These are phyloP conservation scores for Sinocyclocheilus maitianheensis DNA, from an alignment of 2,113 vertebrate genomes.

Conservation along the genomic window DNA sequence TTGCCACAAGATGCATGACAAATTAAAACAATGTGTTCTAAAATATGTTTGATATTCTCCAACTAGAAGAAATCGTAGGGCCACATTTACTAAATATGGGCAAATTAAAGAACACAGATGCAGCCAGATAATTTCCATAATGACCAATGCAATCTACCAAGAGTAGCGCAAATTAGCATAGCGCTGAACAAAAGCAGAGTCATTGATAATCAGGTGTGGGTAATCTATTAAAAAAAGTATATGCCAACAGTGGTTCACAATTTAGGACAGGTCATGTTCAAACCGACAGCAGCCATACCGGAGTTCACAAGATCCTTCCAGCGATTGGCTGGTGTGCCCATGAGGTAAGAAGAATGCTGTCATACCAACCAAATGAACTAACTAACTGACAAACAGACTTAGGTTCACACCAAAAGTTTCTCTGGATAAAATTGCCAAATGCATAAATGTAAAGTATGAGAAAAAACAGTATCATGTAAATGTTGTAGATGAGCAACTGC, in stretches of 20 bases:
- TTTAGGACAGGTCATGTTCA: neutral
- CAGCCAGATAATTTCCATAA: neutral
- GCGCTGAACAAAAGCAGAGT: neutral
- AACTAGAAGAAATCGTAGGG: neutral
- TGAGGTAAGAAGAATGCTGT: neutral
- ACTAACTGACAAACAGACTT: neutral
- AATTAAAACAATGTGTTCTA: no score
- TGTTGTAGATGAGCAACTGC: neutral
- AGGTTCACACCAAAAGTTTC: neutral
- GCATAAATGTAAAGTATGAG: neutral
- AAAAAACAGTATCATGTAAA: neutral
- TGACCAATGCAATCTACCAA: neutral
- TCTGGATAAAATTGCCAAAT: neutral
- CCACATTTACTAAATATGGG: neutral
- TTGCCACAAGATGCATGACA: no score
- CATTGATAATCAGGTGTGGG: neutral
- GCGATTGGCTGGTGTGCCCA: neutral
- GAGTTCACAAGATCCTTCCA: neutral
- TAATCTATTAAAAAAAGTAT: neutral
- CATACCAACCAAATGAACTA: neutral
- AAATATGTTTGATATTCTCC: no score
- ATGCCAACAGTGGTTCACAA: neutral
- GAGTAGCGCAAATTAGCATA: neutral
- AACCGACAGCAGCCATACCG: neutral
- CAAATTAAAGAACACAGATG: neutral